A percentile compares a stretch with the other conserved stretches of the same genome.
Conservation (phyloP, 2,888 invertebrate species). For the Phortica magna region DNA sequence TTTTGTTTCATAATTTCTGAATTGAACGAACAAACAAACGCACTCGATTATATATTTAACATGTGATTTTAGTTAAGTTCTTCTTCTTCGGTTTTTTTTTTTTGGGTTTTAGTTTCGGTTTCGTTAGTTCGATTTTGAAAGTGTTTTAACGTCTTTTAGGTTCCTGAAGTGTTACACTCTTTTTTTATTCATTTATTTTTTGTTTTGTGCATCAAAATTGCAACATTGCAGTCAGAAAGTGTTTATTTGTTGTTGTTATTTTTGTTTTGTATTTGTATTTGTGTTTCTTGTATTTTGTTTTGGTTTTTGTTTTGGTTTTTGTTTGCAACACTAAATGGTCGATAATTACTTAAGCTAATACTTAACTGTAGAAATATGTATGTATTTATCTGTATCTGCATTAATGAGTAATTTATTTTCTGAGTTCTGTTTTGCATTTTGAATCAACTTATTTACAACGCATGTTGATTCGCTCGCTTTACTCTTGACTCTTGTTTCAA, state of each 20-base stretch:
- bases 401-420: too few relatives aligned
- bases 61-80: background rate
- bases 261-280: background rate
- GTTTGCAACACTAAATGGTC: background rate
- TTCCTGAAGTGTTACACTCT: background rate
- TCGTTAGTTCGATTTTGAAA: background rate
- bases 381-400: too few relatives aligned
- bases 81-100: conserved; percentile 13
- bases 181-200: conserved; percentile 31
- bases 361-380: too few relatives aligned
- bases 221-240: conserved; percentile 62
- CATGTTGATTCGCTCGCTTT: background rate
- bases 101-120: conserved; percentile 1
- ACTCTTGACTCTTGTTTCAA: background rate
- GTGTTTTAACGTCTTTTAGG: conserved; percentile 35
- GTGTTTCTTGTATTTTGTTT: background rate
- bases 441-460: background rate
- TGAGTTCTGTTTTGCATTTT: too few relatives aligned
- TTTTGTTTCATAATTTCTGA: conserved; percentile 13
- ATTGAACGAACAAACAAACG: conserved; percentile 22
- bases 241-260: conserved; percentile 13
- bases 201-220: conserved; percentile 63
- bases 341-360: too few relatives aligned
- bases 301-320: background rate
- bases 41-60: conserved; percentile 4